Evolutionary conservation across 2,888 invertebrate genomes (phyloP).

Genomic region (Belgica antarctica): DNA sequence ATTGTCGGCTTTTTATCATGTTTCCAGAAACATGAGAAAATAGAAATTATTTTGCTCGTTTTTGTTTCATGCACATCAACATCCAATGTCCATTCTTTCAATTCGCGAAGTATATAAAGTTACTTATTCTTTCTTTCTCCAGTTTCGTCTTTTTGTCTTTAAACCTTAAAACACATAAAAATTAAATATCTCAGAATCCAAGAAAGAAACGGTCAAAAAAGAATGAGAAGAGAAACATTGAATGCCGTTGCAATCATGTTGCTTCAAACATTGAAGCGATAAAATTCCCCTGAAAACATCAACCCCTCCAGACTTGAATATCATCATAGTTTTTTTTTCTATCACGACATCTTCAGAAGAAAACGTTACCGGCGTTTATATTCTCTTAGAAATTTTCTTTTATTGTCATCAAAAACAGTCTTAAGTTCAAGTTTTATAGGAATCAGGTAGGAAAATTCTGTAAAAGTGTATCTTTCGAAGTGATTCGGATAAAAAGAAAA

Average conservation of each 20-base stretch:
- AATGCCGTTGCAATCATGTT: constrained; percentile 15
- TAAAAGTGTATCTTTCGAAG: no score
- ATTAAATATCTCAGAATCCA: constrained; percentile 27
- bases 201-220: constrained; percentile 11
- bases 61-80: not conserved
- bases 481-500: no score
- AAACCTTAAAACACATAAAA: constrained; percentile 31
- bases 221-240: not conserved
- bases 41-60: constrained; percentile 18
- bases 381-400: no score
- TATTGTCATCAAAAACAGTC: no score
- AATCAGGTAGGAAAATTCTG: no score
- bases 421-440: no score
- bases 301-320: constrained; percentile 26
- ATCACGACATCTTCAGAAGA: not conserved
- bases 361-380: constrained; percentile 11
- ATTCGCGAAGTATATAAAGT: constrained; percentile 15
- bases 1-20: constrained; percentile 23
- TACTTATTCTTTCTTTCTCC: constrained; percentile 2
- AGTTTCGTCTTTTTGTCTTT: not conserved
- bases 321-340: constrained; percentile 27
- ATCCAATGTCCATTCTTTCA: constrained; percentile 7
- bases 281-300: constrained; percentile 30
- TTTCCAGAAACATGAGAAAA: constrained; percentile 6
- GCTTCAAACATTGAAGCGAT: constrained; percentile 9